Evolutionary conservation across 2,797 vertebrate genomes (phyloP).

Genomic region (Phoeniculus purpureus): DNA sequence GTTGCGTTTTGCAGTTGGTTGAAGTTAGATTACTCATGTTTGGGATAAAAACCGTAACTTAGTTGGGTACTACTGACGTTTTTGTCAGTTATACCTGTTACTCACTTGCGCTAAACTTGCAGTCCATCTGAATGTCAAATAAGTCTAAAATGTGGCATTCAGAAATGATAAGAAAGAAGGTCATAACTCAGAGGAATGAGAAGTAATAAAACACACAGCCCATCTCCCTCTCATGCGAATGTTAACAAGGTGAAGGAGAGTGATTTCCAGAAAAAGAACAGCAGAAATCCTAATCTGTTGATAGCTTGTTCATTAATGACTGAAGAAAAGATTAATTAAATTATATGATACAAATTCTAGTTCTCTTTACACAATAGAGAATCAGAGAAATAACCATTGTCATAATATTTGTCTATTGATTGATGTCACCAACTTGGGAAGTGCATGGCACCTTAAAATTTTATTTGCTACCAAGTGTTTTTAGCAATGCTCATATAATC

Average conservation of each 20-base stretch:
- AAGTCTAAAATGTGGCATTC: conserved; percentile 1
- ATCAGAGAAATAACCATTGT: not conserved
- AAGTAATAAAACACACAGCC: not conserved
- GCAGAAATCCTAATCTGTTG: not conserved
- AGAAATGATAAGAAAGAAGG: not conserved
- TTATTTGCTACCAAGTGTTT: not conserved
- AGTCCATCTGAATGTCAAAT: not conserved
- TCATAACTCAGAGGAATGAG: not conserved
- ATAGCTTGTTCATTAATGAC: not conserved
- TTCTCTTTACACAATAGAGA: not conserved
- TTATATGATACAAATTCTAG: not conserved
- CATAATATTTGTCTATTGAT: not conserved
- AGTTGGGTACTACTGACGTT: not conserved
- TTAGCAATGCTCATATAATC: not conserved
- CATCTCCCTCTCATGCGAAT: accelerated
- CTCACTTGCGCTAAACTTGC: not conserved
- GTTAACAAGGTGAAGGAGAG: not conserved
- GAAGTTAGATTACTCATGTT: not conserved
- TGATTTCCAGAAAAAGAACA: not conserved
- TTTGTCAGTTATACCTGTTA: not conserved
- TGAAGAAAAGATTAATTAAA: not conserved
- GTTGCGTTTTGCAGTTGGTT: not conserved
- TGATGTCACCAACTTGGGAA: not conserved
- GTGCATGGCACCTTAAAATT: not conserved
- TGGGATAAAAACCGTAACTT: not conserved